Evolutionary conservation across 2,888 invertebrate species (phyloP).

Genomic region (Drosophila mayaguana): DNA sequence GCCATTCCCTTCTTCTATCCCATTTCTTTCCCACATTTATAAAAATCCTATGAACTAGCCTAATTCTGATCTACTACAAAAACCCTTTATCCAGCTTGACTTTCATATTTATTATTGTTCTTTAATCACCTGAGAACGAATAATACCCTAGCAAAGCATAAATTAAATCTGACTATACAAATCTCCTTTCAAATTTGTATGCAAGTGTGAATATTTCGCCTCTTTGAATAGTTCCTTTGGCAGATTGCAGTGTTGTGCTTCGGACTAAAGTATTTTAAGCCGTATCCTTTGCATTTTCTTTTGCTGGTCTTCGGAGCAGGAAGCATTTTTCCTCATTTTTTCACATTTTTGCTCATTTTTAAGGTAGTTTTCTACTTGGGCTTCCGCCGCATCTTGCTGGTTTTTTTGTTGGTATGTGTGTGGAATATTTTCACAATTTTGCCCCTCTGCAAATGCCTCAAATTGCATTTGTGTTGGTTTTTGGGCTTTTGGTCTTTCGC

Average conservation of each 20-base stretch:
- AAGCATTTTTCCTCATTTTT: constrained; percentile 42
- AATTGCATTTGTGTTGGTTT: constrained; percentile 59
- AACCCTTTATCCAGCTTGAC: not conserved
- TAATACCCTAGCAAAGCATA: not conserved
- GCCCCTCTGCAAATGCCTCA: constrained; percentile 26
- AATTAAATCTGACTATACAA: not conserved
- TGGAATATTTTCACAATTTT: constrained; percentile 31
- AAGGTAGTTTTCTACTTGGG: constrained; percentile 25
- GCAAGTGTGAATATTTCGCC: not conserved
- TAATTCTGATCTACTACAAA: not conserved
- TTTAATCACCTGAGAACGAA: not conserved
- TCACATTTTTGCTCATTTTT: constrained; percentile 43
- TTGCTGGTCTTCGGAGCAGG: constrained; percentile 9
- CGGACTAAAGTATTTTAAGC: constrained; percentile 13
- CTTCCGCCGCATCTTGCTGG: not conserved
- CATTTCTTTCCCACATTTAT: too few species aligned
- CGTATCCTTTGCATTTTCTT: constrained; percentile 14
- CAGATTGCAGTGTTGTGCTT: constrained; percentile 15
- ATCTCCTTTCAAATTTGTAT: not conserved
- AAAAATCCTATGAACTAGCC: too few species aligned
- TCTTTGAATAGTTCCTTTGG: constrained; percentile 5
- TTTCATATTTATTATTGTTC: not conserved
- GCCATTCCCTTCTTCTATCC: too few species aligned
- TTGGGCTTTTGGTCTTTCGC: constrained; percentile 24
- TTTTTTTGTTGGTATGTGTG: not conserved